Percentiles rank a stretch among this genome's conserved stretches.
Conservation (phyloP, 2,113 vertebrate genomes). For the Calyptomena viridis region DNA sequence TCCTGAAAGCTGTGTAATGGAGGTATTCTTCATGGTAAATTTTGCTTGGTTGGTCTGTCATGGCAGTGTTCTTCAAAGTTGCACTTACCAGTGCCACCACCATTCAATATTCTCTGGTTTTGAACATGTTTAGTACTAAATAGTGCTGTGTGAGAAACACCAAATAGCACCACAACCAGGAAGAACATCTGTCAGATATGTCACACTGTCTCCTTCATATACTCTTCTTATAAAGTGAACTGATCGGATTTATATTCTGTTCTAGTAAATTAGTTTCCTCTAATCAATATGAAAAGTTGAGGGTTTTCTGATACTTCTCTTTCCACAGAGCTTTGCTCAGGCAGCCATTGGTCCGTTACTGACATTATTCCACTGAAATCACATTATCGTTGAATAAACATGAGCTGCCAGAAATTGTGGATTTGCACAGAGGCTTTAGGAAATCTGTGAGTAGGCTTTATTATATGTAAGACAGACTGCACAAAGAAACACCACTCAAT, state of each 20-base stretch:
- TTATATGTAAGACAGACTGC: not conserved
- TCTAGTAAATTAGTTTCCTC: not conserved
- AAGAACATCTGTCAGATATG: not conserved
- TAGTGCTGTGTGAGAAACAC: not conserved
- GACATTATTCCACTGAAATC: not conserved
- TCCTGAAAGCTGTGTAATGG: not conserved
- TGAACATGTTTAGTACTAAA: not conserved
- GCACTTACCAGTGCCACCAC: not conserved
- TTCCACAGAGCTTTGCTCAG: not conserved
- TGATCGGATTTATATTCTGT: not conserved
- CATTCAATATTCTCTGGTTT: not conserved
- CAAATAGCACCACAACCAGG: not conserved
- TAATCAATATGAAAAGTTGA: not conserved
- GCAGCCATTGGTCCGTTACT: not conserved
- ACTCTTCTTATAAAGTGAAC: not conserved
- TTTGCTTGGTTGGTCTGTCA: not conserved
- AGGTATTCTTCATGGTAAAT: not conserved
- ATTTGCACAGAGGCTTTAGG: not conserved
- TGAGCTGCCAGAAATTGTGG: not conserved
- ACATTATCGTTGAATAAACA: not conserved
- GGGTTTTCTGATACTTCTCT: not conserved
- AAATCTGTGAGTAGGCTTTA: not conserved
- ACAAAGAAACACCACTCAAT: not conserved
- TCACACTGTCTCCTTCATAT: not conserved
- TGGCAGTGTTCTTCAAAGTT: not conserved